phyloP scores from a whole-genome alignment of 1,140 invertebrate genomes.

The Dolichoris vasculosae region DNA sequence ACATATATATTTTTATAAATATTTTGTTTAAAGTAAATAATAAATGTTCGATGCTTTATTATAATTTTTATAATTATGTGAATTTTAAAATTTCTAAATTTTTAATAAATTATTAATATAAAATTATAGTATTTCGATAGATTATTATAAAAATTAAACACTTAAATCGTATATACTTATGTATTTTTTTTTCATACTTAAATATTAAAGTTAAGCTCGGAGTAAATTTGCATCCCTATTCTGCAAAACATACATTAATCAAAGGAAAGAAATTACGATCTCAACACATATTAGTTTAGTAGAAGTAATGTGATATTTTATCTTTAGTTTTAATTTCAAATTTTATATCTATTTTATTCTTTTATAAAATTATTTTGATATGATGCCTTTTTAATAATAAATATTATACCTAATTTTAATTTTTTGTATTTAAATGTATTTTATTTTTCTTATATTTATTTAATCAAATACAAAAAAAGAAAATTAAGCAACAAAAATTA shows the following conservation, averaged over 20 bases:
- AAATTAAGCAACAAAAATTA: too few species aligned
- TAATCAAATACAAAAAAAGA: background rate
- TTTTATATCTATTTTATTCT: background rate
- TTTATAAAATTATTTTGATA: background rate
- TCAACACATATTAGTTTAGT: conserved; percentile 25
- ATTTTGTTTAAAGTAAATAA: too few species aligned
- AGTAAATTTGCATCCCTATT: background rate
- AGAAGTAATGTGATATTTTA: conserved; percentile 38
- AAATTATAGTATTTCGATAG: background rate
- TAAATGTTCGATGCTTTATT: too few species aligned
- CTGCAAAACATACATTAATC: background rate
- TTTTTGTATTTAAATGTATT: background rate
- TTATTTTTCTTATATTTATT: background rate
- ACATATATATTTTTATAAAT: too few species aligned
- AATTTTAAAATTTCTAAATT: too few species aligned
- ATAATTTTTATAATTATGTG: too few species aligned
- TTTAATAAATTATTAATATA: too few species aligned
- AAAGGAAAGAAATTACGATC: conserved; percentile 13
- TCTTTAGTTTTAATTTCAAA: background rate
- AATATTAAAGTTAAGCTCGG: too few species aligned
- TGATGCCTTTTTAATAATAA: background rate
- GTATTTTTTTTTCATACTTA: background rate
- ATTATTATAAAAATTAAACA: background rate
- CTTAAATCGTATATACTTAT: background rate
- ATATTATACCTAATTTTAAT: background rate